Evolutionary conservation across 2,797 vertebrate species (phyloP).

Genomic region (Chloroceryle amazona): DNA sequence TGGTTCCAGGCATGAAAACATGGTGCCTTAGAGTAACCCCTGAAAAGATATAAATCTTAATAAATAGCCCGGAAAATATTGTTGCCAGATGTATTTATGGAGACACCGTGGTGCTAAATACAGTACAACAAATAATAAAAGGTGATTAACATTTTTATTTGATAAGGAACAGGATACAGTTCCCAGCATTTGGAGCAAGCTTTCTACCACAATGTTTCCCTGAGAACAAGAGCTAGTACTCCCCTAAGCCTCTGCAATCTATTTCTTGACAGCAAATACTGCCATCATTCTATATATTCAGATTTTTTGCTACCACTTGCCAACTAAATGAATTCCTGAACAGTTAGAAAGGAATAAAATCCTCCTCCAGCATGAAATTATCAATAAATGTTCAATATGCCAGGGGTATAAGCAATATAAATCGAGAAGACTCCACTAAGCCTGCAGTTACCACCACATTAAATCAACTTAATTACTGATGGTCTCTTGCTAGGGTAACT

Average conservation of each 20-base stretch:
- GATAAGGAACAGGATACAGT: conserved; percentile 2
- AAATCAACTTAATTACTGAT: background rate
- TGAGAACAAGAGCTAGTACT: background rate
- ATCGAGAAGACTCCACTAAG: background rate
- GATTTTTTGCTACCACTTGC: background rate
- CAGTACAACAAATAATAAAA: background rate
- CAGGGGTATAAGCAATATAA: background rate
- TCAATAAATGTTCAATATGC: background rate
- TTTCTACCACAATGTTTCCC: background rate
- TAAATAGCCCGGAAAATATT: conserved; percentile 3
- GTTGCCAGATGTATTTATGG: background rate
- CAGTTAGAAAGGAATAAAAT: background rate
- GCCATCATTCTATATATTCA: background rate
- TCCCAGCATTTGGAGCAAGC: background rate
- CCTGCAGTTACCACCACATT: background rate
- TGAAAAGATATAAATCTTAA: background rate
- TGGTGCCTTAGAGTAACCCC: accelerated
- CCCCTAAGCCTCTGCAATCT: background rate
- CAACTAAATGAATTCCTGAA: background rate
- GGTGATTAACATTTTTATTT: conserved; percentile 19
- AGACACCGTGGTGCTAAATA: background rate
- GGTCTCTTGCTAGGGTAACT: background rate
- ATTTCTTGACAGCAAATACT: conserved; percentile 14
- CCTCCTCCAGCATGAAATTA: background rate
- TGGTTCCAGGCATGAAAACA: background rate